Conservation (phyloP, 2,888 invertebrate species). For the Meta bourneti region DNA sequence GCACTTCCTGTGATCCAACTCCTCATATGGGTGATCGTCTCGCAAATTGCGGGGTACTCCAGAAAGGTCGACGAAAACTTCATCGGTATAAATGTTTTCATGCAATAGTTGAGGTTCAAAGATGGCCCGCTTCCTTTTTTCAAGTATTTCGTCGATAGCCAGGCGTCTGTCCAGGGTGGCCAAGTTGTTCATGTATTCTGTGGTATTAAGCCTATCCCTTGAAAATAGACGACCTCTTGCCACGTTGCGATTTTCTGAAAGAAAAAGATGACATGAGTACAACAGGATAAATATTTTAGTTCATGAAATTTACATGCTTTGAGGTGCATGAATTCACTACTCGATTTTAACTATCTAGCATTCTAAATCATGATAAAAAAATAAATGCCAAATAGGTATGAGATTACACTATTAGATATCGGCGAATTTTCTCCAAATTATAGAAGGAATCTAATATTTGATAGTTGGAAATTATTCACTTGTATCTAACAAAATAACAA, state of each 20-base stretch:
- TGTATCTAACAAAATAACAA: too few relatives aligned
- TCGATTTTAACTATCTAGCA: too few relatives aligned
- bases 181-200: constrained; percentile 76
- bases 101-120: constrained; percentile 68
- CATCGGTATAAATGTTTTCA: constrained; percentile 70
- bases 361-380: too few relatives aligned
- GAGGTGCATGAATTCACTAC: too few relatives aligned
- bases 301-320: too few relatives aligned
- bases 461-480: too few relatives aligned
- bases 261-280: background rate
- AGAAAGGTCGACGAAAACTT: constrained; percentile 73
- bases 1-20: constrained; percentile 61
- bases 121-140: constrained; percentile 69
- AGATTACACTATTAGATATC: too few relatives aligned
- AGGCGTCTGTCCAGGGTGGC: constrained; percentile 72
- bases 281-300: background rate
- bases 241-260: constrained; percentile 49
- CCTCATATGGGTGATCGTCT: constrained; percentile 48
- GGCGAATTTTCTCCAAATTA: too few relatives aligned
- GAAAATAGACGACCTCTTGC: constrained; percentile 67
- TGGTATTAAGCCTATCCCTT: constrained; percentile 73
- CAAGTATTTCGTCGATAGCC: constrained; percentile 76
- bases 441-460: too few relatives aligned
- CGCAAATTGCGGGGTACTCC: constrained; percentile 52
- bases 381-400: too few relatives aligned